phyloP scores from a whole-genome alignment of 2,113 vertebrate genomes.

The Cyphomyrus discorhynchus region DNA sequence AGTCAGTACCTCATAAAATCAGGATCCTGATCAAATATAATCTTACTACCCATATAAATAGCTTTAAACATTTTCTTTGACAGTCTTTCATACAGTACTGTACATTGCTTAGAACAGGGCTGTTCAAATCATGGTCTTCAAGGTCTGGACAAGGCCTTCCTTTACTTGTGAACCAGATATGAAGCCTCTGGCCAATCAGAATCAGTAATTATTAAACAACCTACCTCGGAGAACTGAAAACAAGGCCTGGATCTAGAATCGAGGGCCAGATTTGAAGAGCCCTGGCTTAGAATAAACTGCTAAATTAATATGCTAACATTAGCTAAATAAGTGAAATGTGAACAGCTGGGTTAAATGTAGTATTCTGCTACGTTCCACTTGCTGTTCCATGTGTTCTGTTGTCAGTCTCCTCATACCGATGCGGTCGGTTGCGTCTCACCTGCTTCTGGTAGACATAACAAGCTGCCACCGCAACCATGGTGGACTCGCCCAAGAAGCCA shows the following conservation, averaged over 20 bases:
- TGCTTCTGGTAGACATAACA: slow-evolving; percentile 81
- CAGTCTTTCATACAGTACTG: background rate
- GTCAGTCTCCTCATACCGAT: background rate
- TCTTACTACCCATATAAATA: background rate
- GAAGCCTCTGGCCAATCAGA: too few relatives aligned
- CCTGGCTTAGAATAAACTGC: background rate
- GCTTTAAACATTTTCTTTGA: background rate
- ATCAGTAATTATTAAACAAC: too few relatives aligned
- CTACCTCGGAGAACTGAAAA: too few relatives aligned
- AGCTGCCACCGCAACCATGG: slow-evolving; percentile 81
- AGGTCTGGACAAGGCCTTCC: too few relatives aligned
- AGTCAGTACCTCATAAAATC: background rate
- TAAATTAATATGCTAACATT: background rate
- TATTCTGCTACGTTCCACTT: background rate
- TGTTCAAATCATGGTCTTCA: too few relatives aligned
- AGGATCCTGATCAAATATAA: background rate
- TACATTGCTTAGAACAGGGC: background rate
- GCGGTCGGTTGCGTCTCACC: slow-evolving; percentile 46
- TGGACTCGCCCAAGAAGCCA: slow-evolving; percentile 79
- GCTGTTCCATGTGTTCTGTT: background rate
- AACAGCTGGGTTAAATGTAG: background rate
- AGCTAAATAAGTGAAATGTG: background rate
- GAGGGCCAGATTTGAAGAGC: too few relatives aligned
- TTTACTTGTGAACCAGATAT: too few relatives aligned
- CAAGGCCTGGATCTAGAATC: too few relatives aligned